phyloP scores from a whole-genome alignment of 2,888 invertebrate species.

The Morpho helenor region DNA sequence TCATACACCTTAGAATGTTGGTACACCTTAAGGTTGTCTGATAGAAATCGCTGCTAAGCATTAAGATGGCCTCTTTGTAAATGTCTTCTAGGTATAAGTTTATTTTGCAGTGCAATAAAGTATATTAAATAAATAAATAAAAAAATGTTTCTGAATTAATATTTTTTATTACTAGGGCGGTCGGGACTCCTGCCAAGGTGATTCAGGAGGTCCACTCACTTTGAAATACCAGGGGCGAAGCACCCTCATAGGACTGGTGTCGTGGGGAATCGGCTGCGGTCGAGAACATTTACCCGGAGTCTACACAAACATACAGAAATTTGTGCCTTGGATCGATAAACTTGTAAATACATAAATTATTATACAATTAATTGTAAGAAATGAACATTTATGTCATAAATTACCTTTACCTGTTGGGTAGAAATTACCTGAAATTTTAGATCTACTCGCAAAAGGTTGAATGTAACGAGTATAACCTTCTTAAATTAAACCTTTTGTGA shows the following conservation, averaged over 20 bases:
- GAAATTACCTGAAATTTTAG: no score
- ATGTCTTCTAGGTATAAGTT: no score
- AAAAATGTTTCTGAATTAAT: no score
- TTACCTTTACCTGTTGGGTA: neutral
- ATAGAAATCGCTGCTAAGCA: no score
- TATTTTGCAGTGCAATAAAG: no score
- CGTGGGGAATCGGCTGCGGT: conserved; percentile 96
- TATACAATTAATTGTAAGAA: neutral
- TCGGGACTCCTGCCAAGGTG: conserved; percentile 86
- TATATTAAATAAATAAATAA: no score
- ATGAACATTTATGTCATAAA: neutral
- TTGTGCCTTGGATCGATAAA: conserved; percentile 94
- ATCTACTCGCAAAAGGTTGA: no score
- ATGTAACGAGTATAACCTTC: no score
- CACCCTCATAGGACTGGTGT: conserved; percentile 92
- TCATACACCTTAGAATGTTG: no score
- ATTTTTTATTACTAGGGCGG: conserved; percentile 77
- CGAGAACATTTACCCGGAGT: conserved; percentile 94
- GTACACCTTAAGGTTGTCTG: no score
- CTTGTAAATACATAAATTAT: conserved; percentile 57
- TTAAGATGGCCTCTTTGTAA: no score
- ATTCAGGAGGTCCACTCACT: conserved; percentile 94
- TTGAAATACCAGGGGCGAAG: conserved; percentile 90
- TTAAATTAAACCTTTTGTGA: no score
- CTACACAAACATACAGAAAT: conserved; percentile 95